These are phyloP conservation scores for Eledone cirrhosa DNA, from an alignment of 2,888 invertebrate genomes.

Conservation along the genomic window DNA sequence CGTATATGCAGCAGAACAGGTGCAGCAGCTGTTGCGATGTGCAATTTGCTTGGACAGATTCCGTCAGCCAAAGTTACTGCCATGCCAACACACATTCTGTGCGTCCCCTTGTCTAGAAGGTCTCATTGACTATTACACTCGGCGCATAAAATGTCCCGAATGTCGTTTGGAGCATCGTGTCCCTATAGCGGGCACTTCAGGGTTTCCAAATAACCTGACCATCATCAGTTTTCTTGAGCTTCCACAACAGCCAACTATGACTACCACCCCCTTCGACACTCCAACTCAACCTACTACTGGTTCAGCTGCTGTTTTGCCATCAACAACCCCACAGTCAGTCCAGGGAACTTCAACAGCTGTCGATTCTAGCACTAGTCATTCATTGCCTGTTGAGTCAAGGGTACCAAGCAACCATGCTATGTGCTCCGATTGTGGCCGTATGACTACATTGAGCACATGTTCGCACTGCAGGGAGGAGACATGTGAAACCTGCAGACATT, in stretches of 20 bases:
- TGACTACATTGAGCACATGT: constrained; percentile 73
- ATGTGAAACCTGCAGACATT: constrained; percentile 91
- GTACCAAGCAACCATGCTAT: constrained; percentile 71
- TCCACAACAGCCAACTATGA: constrained; percentile 75
- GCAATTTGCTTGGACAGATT: constrained; percentile 98
- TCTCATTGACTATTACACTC: constrained; percentile 74
- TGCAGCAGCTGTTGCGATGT: constrained; percentile 95
- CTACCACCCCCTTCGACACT: constrained; percentile 37
- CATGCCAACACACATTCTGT: constrained; percentile 99
- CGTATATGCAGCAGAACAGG: constrained; percentile 56
- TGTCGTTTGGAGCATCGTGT: constrained; percentile 96
- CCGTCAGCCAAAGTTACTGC: constrained; percentile 95
- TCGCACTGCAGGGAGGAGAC: constrained; percentile 97
- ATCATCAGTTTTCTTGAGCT: constrained; percentile 92
- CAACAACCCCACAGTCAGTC: constrained; percentile 7
- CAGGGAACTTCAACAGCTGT: constrained; percentile 31
- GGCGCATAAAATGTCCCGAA: constrained; percentile 94
- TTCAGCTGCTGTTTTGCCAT: background rate
- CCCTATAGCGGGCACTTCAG: constrained; percentile 89
- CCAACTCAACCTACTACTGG: constrained; percentile 13
- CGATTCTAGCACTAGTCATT: background rate
- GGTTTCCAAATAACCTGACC: constrained; percentile 95
- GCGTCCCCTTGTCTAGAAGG: constrained; percentile 94
- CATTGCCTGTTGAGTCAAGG: constrained; percentile 8
- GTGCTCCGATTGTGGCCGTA: constrained; percentile 90